phyloP scores from a whole-genome alignment of 2,113 vertebrate species.

The Saccopteryx bilineata region DNA sequence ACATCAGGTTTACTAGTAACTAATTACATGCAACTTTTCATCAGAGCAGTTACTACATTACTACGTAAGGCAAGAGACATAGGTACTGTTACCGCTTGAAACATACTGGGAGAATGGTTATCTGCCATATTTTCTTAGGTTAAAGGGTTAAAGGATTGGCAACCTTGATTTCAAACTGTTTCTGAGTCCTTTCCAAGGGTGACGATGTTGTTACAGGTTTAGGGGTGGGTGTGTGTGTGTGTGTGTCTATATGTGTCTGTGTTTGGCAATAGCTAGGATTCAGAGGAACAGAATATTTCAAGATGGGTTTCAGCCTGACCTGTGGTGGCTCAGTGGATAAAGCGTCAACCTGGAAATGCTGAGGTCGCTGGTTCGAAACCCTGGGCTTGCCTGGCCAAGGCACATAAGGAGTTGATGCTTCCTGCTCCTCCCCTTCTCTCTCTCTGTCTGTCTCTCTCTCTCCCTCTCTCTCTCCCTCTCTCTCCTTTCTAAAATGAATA shows the following conservation, averaged over 20 bases:
- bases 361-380: no score
- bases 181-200: not conserved
- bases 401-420: no score
- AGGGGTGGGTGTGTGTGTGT: not conserved
- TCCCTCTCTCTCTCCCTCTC: no score
- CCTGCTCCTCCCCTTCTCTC: no score
- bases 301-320: not conserved
- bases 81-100: not conserved
- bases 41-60: not conserved
- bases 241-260: not conserved
- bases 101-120: not conserved
- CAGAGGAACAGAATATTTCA: not conserved
- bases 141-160: not conserved
- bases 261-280: not conserved
- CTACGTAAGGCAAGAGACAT: not conserved
- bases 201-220: not conserved
- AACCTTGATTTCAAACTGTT: not conserved
- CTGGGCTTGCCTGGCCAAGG: no score
- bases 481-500: no score
- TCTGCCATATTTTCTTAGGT: not conserved
- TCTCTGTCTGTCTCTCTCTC: no score
- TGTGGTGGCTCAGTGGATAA: no score
- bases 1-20: not conserved
- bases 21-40: not conserved
- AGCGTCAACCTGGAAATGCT: no score